phyloP scores from a whole-genome alignment of 2,113 vertebrate genomes.

The Brachyistius frenatus region DNA sequence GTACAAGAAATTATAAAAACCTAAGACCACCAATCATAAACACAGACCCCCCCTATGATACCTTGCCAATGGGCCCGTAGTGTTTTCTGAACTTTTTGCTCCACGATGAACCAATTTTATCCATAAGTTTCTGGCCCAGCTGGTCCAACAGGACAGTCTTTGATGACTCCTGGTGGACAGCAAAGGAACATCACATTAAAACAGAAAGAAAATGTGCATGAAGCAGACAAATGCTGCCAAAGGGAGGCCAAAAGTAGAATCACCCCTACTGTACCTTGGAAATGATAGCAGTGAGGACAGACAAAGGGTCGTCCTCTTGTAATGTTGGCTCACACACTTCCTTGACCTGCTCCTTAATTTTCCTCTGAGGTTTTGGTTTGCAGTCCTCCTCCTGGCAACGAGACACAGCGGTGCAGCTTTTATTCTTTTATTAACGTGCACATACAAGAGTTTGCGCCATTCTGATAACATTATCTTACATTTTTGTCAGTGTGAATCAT shows the following conservation, averaged over 20 bases:
- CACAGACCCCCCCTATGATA: constrained; percentile 55
- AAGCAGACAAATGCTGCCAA: background rate
- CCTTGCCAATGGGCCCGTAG: constrained; percentile 91
- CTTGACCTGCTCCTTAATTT: constrained; percentile 50
- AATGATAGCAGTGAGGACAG: constrained; percentile 85
- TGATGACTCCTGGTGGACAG: constrained; percentile 73
- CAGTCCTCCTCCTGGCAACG: constrained; percentile 84
- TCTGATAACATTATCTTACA: background rate
- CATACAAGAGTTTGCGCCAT: background rate
- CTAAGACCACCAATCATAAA: background rate
- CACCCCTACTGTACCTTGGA: constrained; percentile 85
- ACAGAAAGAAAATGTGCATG: background rate
- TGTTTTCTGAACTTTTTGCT: constrained; percentile 93
- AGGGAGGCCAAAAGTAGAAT: background rate
- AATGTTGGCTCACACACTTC: constrained; percentile 68
- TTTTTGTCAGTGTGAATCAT: background rate
- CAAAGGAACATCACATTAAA: constrained; percentile 6
- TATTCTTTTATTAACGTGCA: background rate
- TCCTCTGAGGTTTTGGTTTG: constrained; percentile 76
- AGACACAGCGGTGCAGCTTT: constrained; percentile 4
- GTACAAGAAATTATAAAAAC: background rate
- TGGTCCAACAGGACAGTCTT: constrained; percentile 87
- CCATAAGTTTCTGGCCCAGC: constrained; percentile 92
- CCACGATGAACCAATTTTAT: constrained; percentile 92
- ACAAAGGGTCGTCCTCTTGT: constrained; percentile 86